These are phyloP conservation scores for Aphodius sticticus DNA, from an alignment of 2,888 invertebrate species.

Conservation along the genomic window DNA sequence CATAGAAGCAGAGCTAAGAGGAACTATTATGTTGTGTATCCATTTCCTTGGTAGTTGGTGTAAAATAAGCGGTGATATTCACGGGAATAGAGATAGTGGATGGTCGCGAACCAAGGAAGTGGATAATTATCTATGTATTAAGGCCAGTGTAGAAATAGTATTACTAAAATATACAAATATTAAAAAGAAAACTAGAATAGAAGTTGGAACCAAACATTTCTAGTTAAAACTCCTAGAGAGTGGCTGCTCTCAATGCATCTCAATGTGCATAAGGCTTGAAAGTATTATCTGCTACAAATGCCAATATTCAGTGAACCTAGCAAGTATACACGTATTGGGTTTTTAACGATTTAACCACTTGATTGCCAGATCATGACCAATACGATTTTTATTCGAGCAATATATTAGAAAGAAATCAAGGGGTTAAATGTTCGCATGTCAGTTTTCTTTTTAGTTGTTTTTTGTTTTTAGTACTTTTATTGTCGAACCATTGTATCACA, in stretches of 20 bases:
- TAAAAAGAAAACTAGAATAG: slow-evolving; percentile 39
- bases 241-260: slow-evolving; percentile 54
- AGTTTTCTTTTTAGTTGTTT: slow-evolving; percentile 11
- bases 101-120: slow-evolving; percentile 48
- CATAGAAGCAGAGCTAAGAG: slow-evolving; percentile 46
- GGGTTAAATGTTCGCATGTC: slow-evolving; percentile 33
- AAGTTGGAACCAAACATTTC: slow-evolving; percentile 60
- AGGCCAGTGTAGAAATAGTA: slow-evolving; percentile 77
- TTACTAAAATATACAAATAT: slow-evolving; percentile 60
- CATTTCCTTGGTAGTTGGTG: slow-evolving; percentile 45
- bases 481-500: slow-evolving; percentile 16
- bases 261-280: slow-evolving; percentile 59
- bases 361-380: slow-evolving; percentile 12
- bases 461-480: slow-evolving; percentile 16
- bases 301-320: slow-evolving; percentile 57
- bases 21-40: slow-evolving; percentile 32
- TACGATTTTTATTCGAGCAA: slow-evolving; percentile 17
- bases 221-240: slow-evolving; percentile 53
- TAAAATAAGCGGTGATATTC: slow-evolving; percentile 7
- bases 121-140: slow-evolving; percentile 50
- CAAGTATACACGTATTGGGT: slow-evolving; percentile 48
- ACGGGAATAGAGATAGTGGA: slow-evolving; percentile 5
- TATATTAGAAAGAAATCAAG: slow-evolving; percentile 25
- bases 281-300: slow-evolving; percentile 57
- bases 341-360: slow-evolving; percentile 32